Evolutionary conservation across 23 tunicate species (phyloP), one percentile per base, ranked within the genome.

Genomic region (Styela plicata): DNA sequence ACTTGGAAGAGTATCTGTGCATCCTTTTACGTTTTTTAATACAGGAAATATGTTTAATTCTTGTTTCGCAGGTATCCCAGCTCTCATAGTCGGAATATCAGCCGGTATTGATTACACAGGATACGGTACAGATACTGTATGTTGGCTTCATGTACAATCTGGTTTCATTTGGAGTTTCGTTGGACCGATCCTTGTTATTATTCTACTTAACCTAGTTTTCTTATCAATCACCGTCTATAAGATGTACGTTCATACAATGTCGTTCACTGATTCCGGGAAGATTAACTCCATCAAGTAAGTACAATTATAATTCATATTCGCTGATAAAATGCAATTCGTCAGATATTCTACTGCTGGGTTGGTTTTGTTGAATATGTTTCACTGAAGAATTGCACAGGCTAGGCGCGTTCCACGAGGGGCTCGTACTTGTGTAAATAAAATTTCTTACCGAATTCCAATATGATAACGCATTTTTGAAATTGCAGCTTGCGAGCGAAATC

Each of bases 141-240:
- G 98, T 52, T 93, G 98, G 98, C 80, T 93, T 28, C 69, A 80
- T 24, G 89, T 88, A 2, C 87, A 93, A 32, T 84, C 98, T 61
- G 90, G 89, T 3, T 93, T 86, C 68, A 88, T 93, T 2, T 86
- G 90, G 93, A 86, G 92, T 70, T 88, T 93, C 63, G 98, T 88
- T 24, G 89, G 90, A 16, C 98, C 98, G 0, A 84, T 93, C 35
- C 77, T 86, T 52, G 92, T 91, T 0, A 86, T 86, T 25, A 85
- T 93, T 35, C 71, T 88, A 19, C 35, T 74, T 74, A 93, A 85
- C 33, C 85, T 88, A 16, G 70, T 85, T 63, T 85, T 93, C 64
- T 82, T 93, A 37, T 81, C 82, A 37, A 85, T 88, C 33, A 93
- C 98, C 24, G 83, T 86, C 26, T 68, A 32, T 36, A 93, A 93